phyloP scores from a whole-genome alignment of 1,140 invertebrate genomes.

The Drosophila lini region DNA sequence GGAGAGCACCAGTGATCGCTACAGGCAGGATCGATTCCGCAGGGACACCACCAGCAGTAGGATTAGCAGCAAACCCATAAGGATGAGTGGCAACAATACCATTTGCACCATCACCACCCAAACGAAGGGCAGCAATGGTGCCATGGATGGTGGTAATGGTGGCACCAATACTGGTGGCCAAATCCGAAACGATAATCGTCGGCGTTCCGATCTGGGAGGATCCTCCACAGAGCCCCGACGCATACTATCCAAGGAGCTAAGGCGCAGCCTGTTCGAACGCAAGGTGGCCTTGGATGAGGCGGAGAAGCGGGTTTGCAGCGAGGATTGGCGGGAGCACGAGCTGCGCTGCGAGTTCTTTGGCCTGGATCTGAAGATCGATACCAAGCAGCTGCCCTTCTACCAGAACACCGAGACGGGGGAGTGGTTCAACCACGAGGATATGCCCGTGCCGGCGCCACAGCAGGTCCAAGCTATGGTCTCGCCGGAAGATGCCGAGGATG shows the following conservation, averaged over 20 bases:
- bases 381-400: slow-evolving; percentile 86
- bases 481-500: slow-evolving; percentile 35
- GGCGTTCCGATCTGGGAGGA: slow-evolving; percentile 9
- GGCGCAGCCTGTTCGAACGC: slow-evolving; percentile 91
- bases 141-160: slow-evolving; percentile 2
- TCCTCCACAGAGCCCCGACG: slow-evolving; percentile 6
- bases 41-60: slow-evolving; percentile 50
- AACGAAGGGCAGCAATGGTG: slow-evolving; percentile 37
- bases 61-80: slow-evolving; percentile 35
- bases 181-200: slow-evolving; percentile 4
- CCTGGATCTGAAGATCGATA: slow-evolving; percentile 86
- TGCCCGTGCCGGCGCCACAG: slow-evolving; percentile 82
- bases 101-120: slow-evolving; percentile 61
- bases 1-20: slow-evolving; percentile 68
- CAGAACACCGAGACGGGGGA: slow-evolving; percentile 87
- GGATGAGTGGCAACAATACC: slow-evolving; percentile 63
- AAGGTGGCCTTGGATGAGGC: slow-evolving; percentile 90
- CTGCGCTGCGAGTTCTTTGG: slow-evolving; percentile 87
- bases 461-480: slow-evolving; percentile 61
- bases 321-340: slow-evolving; percentile 87
- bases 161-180: too few relatives aligned
- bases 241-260: slow-evolving; percentile 63
- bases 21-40: slow-evolving; percentile 84
- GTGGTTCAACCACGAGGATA: slow-evolving; percentile 85
- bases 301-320: slow-evolving; percentile 86